A percentile compares a stretch with the other conserved stretches of the same genome.
These are phyloP conservation scores for Otocyon megalotis DNA, from an alignment of 2,113 vertebrate genomes.

Conservation along the genomic window DNA sequence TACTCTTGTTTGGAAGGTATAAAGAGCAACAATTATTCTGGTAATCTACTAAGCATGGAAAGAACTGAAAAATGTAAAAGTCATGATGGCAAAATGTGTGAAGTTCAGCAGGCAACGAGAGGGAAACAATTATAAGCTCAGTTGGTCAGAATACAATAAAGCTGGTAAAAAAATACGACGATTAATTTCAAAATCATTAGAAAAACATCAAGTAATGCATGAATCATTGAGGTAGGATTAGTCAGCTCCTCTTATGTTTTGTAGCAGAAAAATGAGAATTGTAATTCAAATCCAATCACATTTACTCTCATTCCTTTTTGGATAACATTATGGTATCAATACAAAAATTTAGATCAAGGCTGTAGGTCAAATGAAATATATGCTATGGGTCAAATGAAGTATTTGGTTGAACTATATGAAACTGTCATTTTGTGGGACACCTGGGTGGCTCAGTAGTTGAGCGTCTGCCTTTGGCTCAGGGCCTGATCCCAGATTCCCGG, in stretches of 20 bases:
- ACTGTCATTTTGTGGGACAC: background rate
- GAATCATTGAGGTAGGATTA: constrained; percentile 46
- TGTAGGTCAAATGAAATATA: background rate
- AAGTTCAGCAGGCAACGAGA: constrained; percentile 74
- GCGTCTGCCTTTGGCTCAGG: too few relatives aligned
- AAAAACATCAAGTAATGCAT: constrained; percentile 57
- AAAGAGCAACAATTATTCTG: constrained; percentile 51
- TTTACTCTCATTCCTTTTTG: background rate
- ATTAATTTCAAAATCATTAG: constrained; percentile 83
- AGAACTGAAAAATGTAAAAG: constrained; percentile 45
- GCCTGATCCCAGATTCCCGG: too few relatives aligned
- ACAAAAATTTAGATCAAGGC: constrained; percentile 36
- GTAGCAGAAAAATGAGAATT: constrained; percentile 38
- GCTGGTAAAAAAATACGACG: constrained; percentile 70
- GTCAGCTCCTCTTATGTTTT: background rate
- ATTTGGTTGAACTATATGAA: background rate
- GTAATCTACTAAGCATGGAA: background rate
- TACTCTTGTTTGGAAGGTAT: background rate
- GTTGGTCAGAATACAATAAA: constrained; percentile 79
- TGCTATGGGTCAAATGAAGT: background rate
- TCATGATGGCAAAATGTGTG: constrained; percentile 55
- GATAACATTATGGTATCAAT: background rate
- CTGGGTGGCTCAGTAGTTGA: too few relatives aligned
- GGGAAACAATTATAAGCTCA: constrained; percentile 78
- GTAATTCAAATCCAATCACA: constrained; percentile 1